A percentile compares a stretch with the other conserved stretches of the same genome.
Evolutionary conservation across 2,797 vertebrate genomes (phyloP).

Genomic region (Alectoris magna): DNA sequence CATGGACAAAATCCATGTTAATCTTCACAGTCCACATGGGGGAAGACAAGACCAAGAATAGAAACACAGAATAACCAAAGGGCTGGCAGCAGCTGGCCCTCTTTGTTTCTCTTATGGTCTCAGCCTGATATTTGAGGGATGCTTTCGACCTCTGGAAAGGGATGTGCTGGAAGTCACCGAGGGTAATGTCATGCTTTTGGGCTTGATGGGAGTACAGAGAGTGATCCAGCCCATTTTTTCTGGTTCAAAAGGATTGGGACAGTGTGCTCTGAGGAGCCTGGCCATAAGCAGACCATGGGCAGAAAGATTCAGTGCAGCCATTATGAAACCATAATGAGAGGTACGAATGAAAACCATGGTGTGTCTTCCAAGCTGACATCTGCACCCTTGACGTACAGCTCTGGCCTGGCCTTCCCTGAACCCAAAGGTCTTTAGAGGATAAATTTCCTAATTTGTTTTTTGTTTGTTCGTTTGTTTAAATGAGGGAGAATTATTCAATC

Average conservation of each 20-base stretch:
- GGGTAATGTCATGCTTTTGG: not conserved
- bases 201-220: rapidly evolving
- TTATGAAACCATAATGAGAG: not conserved
- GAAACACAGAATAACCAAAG: not conserved
- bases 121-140: not conserved
- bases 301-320: not conserved
- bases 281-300: not conserved
- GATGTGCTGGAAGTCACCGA: not conserved
- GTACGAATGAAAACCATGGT: not conserved
- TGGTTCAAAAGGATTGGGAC: not conserved
- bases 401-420: not conserved
- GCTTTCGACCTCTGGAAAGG: not conserved
- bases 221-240: rapidly evolving
- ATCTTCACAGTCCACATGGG: rapidly evolving
- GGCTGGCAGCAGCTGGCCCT: rapidly evolving
- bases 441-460: not conserved
- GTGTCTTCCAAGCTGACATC: not conserved
- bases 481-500: not conserved
- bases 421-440: not conserved
- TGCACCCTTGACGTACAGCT: not conserved
- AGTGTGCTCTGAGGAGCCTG: not conserved
- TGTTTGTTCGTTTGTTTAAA: not conserved
- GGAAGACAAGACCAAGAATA: rapidly evolving
- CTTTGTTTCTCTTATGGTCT: not conserved
- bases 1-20: not conserved